Conservation (phyloP, 2,797 vertebrate genomes). For the Aerospiza tachiro region DNA sequence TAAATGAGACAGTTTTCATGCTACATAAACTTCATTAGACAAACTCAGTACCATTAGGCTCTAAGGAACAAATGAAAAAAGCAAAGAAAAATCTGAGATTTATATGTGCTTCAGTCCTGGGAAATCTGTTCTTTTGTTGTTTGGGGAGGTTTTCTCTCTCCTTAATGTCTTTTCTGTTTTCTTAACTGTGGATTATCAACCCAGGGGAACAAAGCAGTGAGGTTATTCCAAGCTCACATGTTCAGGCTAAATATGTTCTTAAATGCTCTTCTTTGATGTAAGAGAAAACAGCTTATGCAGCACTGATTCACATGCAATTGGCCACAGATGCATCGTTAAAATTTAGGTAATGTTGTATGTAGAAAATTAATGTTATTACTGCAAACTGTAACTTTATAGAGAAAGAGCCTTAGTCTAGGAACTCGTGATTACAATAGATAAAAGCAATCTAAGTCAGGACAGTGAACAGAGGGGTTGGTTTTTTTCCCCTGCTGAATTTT, state of each 20-base stretch:
- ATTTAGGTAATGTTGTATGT: not conserved
- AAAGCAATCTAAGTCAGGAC: not conserved
- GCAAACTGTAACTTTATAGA: not conserved
- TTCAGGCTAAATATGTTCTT: not conserved
- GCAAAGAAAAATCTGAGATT: not conserved
- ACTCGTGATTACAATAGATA: not conserved
- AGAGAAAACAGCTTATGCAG: not conserved
- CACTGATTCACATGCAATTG: not conserved
- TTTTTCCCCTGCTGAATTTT: not conserved
- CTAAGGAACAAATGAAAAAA: not conserved
- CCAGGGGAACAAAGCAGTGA: not conserved
- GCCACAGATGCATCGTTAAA: not conserved
- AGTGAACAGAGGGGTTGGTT: not conserved
- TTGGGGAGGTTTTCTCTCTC: not conserved
- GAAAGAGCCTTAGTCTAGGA: not conserved
- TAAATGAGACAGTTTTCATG: not conserved
- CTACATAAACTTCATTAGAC: not conserved
- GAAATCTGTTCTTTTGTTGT: not conserved
- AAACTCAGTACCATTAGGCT: not conserved
- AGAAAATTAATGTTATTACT: not conserved
- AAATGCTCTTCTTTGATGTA: not conserved
- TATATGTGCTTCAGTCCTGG: not conserved
- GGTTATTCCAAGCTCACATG: not conserved
- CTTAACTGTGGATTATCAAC: not conserved
- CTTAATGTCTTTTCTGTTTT: not conserved